phyloP scores from a whole-genome alignment of 2,797 vertebrate species.

The Philypnodon macrostomus region DNA sequence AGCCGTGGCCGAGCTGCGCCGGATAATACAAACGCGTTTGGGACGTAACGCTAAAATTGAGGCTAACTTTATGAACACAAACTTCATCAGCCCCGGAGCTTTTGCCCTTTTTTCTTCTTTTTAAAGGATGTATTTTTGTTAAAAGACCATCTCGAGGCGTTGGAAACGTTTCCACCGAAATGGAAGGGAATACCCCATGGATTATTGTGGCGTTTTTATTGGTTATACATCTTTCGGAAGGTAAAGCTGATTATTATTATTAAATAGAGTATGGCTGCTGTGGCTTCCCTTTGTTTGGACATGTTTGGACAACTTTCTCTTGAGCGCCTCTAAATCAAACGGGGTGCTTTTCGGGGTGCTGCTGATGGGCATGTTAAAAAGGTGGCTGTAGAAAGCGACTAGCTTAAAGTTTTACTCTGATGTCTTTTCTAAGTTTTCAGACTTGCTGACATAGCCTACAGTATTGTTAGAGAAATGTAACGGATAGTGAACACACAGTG shows the following conservation, averaged over 20 bases:
- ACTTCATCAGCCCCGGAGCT: conserved; percentile 60
- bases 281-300: conserved; percentile 14
- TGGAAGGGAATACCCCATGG: conserved; percentile 83
- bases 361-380: not conserved
- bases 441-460: not conserved
- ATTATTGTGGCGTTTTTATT: conserved; percentile 77
- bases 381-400: not conserved
- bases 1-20: conserved; percentile 72
- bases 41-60: conserved; percentile 56
- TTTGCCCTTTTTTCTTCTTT: conserved; percentile 63
- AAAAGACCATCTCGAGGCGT: conserved; percentile 64
- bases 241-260: conserved; percentile 48
- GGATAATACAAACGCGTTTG: conserved; percentile 62
- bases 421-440: not conserved
- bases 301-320: conserved; percentile 32
- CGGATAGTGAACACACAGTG: not conserved
- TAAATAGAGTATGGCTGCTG: too few species aligned
- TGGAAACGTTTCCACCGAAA: conserved; percentile 78
- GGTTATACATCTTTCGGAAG: conserved; percentile 67
- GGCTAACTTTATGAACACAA: conserved; percentile 62
- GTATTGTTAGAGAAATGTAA: not conserved
- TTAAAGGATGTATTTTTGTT: conserved; percentile 83
- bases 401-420: not conserved
- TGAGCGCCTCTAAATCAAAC: conserved; percentile 1
- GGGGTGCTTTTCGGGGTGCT: not conserved